Conservation (phyloP, 2,888 invertebrate genomes). For the Pyrrhia umbra region DNA sequence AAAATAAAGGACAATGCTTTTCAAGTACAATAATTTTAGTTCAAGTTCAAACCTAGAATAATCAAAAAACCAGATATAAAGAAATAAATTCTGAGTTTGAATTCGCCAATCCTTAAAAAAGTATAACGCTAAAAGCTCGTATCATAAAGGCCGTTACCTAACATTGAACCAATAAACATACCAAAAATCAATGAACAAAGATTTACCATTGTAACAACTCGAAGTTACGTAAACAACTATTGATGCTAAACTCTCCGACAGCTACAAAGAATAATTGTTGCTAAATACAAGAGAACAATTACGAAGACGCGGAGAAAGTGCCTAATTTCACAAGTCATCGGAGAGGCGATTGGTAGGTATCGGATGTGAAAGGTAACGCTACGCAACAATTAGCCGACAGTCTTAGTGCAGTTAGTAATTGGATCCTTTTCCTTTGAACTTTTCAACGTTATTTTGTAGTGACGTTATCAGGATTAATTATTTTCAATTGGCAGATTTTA, state of each 20-base stretch:
- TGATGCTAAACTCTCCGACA: background rate
- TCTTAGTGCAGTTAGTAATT: conserved; percentile 9
- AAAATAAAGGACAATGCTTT: too few species aligned
- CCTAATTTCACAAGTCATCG: conserved; percentile 15
- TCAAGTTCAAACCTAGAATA: too few species aligned
- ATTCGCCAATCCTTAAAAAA: too few species aligned
- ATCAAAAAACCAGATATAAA: too few species aligned
- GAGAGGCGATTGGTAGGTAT: conserved; percentile 5
- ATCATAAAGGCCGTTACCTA: too few species aligned
- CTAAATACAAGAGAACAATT: background rate
- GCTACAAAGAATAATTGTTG: background rate
- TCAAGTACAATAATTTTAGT: too few species aligned
- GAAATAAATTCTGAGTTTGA: background rate
- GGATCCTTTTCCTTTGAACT: background rate
- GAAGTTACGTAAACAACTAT: background rate
- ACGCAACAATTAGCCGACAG: conserved; percentile 10
- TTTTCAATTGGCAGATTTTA: background rate
- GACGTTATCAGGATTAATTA: background rate
- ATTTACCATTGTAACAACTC: background rate
- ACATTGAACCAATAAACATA: too few species aligned
- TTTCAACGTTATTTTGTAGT: background rate
- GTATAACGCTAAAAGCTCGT: too few species aligned
- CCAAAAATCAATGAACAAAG: background rate
- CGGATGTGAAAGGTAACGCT: conserved; percentile 5
- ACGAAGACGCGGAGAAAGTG: background rate